Evolutionary conservation across 2,113 vertebrate genomes (phyloP).

Genomic region (Procapra przewalskii): DNA sequence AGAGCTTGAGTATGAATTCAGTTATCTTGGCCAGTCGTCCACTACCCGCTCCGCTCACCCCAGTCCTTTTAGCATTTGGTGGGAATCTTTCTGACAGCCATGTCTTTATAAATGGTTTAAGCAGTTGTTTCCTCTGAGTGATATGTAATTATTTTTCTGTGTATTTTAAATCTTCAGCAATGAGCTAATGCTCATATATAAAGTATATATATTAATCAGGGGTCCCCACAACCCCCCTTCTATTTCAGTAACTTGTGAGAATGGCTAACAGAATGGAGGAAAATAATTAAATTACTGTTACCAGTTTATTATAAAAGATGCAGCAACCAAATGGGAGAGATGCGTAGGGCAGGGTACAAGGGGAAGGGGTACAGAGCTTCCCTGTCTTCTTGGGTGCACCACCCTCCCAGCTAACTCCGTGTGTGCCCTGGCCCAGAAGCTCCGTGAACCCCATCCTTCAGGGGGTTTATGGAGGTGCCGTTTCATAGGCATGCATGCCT

Average conservation of each 20-base stretch:
- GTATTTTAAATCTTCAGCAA: background rate
- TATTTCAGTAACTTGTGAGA: background rate
- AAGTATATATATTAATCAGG: background rate
- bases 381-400: background rate
- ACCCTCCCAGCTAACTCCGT: background rate
- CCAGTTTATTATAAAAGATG: background rate
- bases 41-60: accelerated
- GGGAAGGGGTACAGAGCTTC: too few relatives aligned
- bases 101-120: background rate
- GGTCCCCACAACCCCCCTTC: background rate
- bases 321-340: background rate
- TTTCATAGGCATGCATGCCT: background rate
- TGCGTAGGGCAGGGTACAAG: background rate
- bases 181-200: background rate
- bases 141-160: background rate
- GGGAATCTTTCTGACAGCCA: background rate
- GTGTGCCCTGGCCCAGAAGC: background rate
- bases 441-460: background rate
- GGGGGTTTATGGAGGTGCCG: background rate
- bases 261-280: background rate
- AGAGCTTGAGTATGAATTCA: background rate
- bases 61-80: background rate
- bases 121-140: background rate
- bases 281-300: background rate
- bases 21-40: background rate